Percentiles rank a stretch among this genome's conserved stretches.
phyloP scores from a whole-genome alignment of 2,113 vertebrate genomes.

The Octodon degus region DNA sequence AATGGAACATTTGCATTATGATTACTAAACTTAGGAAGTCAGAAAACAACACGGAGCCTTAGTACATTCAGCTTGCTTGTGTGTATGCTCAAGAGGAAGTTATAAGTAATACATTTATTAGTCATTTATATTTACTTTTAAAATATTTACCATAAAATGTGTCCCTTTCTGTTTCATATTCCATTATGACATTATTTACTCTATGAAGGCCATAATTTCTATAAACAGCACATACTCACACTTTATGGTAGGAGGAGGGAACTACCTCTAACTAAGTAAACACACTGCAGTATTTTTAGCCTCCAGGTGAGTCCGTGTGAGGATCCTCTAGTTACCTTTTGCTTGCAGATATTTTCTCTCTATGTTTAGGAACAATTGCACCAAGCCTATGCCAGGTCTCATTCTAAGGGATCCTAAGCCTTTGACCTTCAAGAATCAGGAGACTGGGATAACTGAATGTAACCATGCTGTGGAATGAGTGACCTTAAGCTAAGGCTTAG shows the following conservation, averaged over 20 bases:
- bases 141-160: not conserved
- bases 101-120: not conserved
- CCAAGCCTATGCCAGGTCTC: not conserved
- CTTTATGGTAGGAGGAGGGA: not conserved
- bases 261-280: not conserved
- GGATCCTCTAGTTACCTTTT: not conserved
- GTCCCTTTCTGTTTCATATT: not conserved
- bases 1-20: not conserved
- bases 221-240: not conserved
- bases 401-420: not conserved
- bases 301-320: not conserved
- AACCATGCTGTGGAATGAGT: not conserved
- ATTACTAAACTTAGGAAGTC: not conserved
- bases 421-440: not conserved
- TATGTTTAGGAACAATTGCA: too few relatives aligned
- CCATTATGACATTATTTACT: not conserved
- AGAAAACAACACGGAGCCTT: not conserved
- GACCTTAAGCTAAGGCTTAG: not conserved
- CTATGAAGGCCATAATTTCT: not conserved
- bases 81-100: not conserved
- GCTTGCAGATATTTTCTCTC: not conserved
- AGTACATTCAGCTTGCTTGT: not conserved
- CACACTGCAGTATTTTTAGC: not conserved
- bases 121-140: slow-evolving; percentile 8
- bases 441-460: not conserved